phyloP scores from a whole-genome alignment of 2,113 vertebrate genomes.

The Pedionomus torquatus region DNA sequence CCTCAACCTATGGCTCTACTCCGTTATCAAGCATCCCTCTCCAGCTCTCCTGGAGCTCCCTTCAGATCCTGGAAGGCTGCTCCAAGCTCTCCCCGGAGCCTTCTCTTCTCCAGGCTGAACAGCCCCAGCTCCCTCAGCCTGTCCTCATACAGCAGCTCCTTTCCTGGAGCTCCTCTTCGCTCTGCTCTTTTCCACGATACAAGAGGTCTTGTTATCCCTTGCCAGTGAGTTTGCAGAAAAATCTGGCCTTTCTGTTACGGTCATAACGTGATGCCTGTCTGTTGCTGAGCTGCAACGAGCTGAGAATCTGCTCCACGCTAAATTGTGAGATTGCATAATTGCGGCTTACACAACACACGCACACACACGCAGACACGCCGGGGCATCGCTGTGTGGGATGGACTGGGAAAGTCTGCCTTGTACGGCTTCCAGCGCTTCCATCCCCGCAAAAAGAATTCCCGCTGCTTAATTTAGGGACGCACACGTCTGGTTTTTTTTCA shows the following conservation, averaged over 20 bases:
- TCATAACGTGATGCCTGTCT: not conserved
- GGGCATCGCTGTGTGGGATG: not conserved
- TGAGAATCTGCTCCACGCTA: not conserved
- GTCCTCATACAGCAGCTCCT: too few relatives aligned
- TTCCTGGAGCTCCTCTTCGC: not conserved
- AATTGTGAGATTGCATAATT: not conserved
- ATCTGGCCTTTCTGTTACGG: not conserved
- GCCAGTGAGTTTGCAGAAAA: not conserved
- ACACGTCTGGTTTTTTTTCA: not conserved
- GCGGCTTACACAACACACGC: not conserved
- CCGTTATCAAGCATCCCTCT: too few relatives aligned
- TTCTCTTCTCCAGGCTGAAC: too few relatives aligned
- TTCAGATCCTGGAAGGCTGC: too few relatives aligned
- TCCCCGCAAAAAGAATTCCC: not conserved
- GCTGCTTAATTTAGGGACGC: not conserved
- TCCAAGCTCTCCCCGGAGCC: too few relatives aligned
- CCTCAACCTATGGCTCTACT: too few relatives aligned
- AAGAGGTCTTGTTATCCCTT: not conserved
- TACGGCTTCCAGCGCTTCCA: not conserved
- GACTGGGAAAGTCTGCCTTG: not conserved
- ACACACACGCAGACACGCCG: not conserved
- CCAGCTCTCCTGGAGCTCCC: too few relatives aligned
- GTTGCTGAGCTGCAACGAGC: not conserved
- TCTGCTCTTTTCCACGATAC: accelerated
- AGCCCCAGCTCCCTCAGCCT: too few relatives aligned